Percentiles rank a stretch among this genome's conserved stretches.
Conservation (phyloP, 2,113 vertebrate genomes). For the Athene cunicularia region DNA sequence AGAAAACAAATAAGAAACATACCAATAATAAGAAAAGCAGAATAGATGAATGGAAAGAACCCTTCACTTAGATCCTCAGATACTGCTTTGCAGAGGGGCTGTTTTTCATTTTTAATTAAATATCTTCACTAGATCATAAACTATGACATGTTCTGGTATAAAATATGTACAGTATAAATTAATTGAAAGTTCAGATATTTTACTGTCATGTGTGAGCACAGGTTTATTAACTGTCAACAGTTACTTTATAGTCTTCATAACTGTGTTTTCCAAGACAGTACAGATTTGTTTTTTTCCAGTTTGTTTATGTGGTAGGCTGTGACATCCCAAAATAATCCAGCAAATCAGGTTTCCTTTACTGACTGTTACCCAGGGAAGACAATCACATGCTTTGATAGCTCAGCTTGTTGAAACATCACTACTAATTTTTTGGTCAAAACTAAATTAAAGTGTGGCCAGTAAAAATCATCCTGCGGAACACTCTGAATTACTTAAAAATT, state of each 20-base stretch:
- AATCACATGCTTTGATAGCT: neutral
- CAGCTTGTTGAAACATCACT: neutral
- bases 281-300: neutral
- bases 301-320: neutral
- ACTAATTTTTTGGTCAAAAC: neutral
- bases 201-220: neutral
- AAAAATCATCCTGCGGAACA: neutral
- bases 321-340: neutral
- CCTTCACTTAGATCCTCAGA: neutral
- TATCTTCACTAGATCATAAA: neutral
- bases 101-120: slow-evolving; percentile 19
- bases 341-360: neutral
- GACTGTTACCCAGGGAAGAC: neutral
- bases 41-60: neutral
- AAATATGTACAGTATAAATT: neutral
- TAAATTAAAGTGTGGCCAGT: neutral
- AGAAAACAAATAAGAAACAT: neutral
- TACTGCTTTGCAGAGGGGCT: neutral
- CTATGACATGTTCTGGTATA: neutral
- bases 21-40: neutral
- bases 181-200: neutral
- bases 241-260: slow-evolving; percentile 43
- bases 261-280: neutral
- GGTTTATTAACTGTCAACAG: slow-evolving; percentile 50
- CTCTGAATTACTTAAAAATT: neutral